Conservation (phyloP, 2,888 invertebrate species). For the Tetranychus truncatus region DNA sequence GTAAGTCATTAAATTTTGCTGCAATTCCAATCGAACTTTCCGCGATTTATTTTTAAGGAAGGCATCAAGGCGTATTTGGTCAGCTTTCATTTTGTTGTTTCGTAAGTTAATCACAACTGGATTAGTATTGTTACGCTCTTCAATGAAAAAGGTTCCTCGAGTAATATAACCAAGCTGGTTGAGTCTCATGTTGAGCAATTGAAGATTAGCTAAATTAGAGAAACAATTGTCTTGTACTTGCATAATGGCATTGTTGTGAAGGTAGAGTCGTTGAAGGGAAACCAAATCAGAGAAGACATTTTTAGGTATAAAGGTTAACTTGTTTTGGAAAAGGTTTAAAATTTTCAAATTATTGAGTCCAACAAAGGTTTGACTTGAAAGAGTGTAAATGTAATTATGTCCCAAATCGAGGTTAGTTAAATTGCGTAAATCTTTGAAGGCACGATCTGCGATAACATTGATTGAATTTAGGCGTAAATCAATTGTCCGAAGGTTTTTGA, state of each 20-base stretch:
- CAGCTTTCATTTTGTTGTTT: background rate
- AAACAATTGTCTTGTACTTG: conserved; percentile 11
- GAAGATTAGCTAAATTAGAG: background rate
- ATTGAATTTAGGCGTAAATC: background rate
- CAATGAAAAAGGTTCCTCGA: conserved; percentile 7
- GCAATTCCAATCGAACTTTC: conserved; percentile 6
- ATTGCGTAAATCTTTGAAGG: background rate
- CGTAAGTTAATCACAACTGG: background rate
- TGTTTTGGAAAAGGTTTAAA: background rate
- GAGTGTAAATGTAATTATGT: conserved; percentile 3
- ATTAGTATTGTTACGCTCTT: conserved; percentile 4
- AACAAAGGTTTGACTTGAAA: background rate
- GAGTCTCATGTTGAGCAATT: conserved; percentile 5
- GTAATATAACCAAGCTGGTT: conserved; percentile 5
- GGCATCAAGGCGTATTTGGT: background rate
- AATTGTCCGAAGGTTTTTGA: conserved; percentile 4
- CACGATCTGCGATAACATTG: conserved; percentile 6
- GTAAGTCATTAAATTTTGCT: background rate
- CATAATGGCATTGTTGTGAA: conserved; percentile 7
- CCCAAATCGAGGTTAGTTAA: conserved; percentile 6
- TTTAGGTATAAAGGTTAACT: conserved; percentile 7
- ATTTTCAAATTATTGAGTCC: conserved; percentile 3
- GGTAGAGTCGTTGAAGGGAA: background rate
- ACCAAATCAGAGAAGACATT: conserved; percentile 1
- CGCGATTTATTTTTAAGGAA: background rate